phyloP scores from a whole-genome alignment of 2,113 vertebrate species.

The Hypomesus transpacificus region DNA sequence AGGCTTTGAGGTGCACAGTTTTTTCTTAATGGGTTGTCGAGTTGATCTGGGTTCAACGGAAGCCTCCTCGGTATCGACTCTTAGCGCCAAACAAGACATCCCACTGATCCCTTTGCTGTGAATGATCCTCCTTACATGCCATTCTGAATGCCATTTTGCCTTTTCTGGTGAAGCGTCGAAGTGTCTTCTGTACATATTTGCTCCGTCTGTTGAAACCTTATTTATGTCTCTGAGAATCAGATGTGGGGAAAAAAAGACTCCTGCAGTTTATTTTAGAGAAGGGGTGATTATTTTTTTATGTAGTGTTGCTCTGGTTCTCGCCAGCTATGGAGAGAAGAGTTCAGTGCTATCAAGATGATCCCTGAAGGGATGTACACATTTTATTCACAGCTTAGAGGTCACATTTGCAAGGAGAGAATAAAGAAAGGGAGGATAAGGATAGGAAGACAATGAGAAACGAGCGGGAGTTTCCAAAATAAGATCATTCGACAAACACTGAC shows the following conservation, averaged over 20 bases:
- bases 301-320: slow-evolving; percentile 55
- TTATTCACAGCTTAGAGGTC: slow-evolving; percentile 27
- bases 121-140: slow-evolving; percentile 24
- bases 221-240: slow-evolving; percentile 22
- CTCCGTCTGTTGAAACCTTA: slow-evolving; percentile 38
- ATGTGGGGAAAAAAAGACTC: slow-evolving; percentile 25
- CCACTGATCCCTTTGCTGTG: slow-evolving; percentile 22
- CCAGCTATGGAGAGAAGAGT: slow-evolving; percentile 27
- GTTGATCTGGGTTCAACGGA: background rate
- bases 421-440: background rate
- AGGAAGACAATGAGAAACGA: background rate
- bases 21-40: background rate
- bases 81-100: background rate
- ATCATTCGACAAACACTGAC: slow-evolving; percentile 25
- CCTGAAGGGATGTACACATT: slow-evolving; percentile 33
- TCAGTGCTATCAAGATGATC: slow-evolving; percentile 45
- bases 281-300: slow-evolving; percentile 72
- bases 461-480: slow-evolving; percentile 31
- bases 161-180: slow-evolving; percentile 37
- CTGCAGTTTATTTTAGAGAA: slow-evolving; percentile 64
- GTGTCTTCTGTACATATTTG: slow-evolving; percentile 45
- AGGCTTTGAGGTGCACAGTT: background rate
- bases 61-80: background rate
- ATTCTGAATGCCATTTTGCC: slow-evolving; percentile 33
- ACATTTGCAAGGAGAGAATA: background rate